A percentile compares a stretch with the other conserved stretches of the same genome.
Conservation (phyloP, 2,888 invertebrate genomes). For the Anorthoa munda region DNA sequence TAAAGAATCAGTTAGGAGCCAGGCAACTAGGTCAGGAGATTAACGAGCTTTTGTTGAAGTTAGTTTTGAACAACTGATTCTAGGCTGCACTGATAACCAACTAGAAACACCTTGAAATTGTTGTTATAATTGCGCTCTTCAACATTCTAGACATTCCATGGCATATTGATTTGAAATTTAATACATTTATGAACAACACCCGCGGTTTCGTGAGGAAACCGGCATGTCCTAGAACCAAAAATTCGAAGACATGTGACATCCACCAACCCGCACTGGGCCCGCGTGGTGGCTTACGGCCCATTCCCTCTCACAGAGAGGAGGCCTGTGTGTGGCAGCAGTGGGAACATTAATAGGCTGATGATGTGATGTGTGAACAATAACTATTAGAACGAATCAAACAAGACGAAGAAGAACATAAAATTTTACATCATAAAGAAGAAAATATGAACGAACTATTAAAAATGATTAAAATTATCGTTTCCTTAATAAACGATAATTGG, state of each 20-base stretch:
- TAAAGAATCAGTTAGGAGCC: conserved; percentile 33
- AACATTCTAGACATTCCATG: conserved; percentile 37
- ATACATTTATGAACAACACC: conserved; percentile 7
- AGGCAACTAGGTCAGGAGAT: conserved; percentile 46
- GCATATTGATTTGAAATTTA: conserved; percentile 38
- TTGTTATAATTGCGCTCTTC: conserved; percentile 30
- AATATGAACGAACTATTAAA: background rate
- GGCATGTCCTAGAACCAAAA: too few species aligned
- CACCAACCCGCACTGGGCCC: too few species aligned
- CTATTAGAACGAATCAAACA: background rate
- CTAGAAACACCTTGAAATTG: conserved; percentile 46
- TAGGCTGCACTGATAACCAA: conserved; percentile 47
- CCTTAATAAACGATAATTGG: background rate
- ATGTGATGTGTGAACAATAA: background rate
- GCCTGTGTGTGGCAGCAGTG: too few species aligned
- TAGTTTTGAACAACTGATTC: conserved; percentile 46
- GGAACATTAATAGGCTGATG: too few species aligned
- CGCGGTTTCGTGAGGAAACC: too few species aligned
- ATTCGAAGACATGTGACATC: too few species aligned
- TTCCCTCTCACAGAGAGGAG: too few species aligned
- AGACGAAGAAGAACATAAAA: background rate
- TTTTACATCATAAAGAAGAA: background rate
- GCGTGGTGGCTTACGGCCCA: too few species aligned
- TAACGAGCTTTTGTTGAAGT: conserved; percentile 53
- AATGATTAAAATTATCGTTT: conserved; percentile 10